Conservation (phyloP, 2,888 invertebrate species). For the Lasioglossum calceatum region DNA sequence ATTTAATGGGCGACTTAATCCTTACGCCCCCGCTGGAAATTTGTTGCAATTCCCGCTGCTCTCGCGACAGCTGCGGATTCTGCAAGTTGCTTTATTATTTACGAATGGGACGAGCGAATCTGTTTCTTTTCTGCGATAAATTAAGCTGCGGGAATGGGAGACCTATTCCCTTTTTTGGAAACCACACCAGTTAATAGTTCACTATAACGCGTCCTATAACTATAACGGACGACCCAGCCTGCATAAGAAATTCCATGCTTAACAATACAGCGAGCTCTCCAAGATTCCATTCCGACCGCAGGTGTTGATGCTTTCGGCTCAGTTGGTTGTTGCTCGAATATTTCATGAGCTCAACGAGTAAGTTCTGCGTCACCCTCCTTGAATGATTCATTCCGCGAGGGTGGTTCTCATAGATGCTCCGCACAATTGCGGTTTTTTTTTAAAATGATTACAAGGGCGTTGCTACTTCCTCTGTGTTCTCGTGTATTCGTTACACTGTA, state of each 20-base stretch:
- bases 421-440: slow-evolving; percentile 49
- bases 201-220: neutral
- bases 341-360: slow-evolving; percentile 75
- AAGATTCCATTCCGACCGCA: slow-evolving; percentile 69
- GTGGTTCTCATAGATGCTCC: slow-evolving; percentile 43
- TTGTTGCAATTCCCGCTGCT: neutral
- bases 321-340: slow-evolving; percentile 76
- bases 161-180: no score
- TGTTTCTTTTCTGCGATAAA: neutral
- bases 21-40: neutral
- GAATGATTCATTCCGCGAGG: slow-evolving; percentile 66
- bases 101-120: neutral
- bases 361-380: slow-evolving; percentile 53
- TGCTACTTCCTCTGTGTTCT: neutral
- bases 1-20: neutral
- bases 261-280: slow-evolving; percentile 29
- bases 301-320: slow-evolving; percentile 75
- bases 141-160: no score
- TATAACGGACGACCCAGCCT: neutral
- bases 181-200: neutral
- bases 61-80: neutral
- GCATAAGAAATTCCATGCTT: slow-evolving; percentile 20
- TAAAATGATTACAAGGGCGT: slow-evolving; percentile 17
- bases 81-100: neutral
- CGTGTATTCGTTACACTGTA: neutral